A percentile compares a stretch with the other conserved stretches of the same genome.
Evolutionary conservation across 2,113 vertebrate genomes (phyloP).

Genomic region (Gasterosteus aculeatus): DNA sequence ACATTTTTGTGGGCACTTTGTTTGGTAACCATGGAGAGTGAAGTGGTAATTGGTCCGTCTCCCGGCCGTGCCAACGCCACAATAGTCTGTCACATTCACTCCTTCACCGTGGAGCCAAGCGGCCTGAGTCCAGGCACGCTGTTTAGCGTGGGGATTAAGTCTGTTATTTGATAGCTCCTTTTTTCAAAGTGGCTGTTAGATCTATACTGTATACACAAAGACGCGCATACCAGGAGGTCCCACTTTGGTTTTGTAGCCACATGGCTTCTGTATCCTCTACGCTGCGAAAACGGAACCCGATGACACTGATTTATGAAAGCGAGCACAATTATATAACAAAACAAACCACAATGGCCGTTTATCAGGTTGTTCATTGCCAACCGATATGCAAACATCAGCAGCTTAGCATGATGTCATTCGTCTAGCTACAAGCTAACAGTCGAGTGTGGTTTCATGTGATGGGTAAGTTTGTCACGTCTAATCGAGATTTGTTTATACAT

Average conservation of each 20-base stretch:
- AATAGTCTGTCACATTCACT: conserved; percentile 58
- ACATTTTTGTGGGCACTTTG: conserved; percentile 71
- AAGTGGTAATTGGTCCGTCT: conserved; percentile 66
- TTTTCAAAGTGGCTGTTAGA: conserved; percentile 59
- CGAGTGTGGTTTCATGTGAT: background rate
- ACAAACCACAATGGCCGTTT: background rate
- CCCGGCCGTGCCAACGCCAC: conserved; percentile 35
- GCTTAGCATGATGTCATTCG: background rate
- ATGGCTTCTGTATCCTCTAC: conserved; percentile 7
- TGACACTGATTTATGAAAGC: conserved; percentile 32
- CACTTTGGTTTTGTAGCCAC: conserved; percentile 22
- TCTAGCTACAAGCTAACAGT: background rate
- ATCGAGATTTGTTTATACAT: background rate
- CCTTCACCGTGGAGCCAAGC: conserved; percentile 45
- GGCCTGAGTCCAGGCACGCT: conserved; percentile 47
- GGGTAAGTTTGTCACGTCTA: background rate
- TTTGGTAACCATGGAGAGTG: conserved; percentile 73
- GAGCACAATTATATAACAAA: conserved; percentile 3
- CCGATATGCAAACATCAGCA: background rate
- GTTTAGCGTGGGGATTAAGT: conserved; percentile 66
- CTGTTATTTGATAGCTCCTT: conserved; percentile 58
- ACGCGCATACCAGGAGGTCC: conserved; percentile 45
- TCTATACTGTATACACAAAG: conserved; percentile 59
- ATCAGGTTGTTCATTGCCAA: background rate
- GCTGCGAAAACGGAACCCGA: conserved; percentile 10